Evolutionary conservation across 1,140 invertebrate species (phyloP).

Genomic region (Antheraea pernyi): DNA sequence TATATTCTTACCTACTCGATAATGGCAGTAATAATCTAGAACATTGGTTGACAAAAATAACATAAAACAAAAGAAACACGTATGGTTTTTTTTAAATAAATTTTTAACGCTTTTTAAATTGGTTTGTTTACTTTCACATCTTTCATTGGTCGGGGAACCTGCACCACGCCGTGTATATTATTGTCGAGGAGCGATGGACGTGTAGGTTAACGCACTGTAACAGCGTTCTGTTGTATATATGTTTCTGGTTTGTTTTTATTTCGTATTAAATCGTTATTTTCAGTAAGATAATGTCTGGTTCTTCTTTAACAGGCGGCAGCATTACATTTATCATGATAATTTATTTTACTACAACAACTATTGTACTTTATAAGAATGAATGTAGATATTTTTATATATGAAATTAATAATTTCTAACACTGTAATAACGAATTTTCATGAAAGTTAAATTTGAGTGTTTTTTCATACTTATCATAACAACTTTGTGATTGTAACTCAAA

Average conservation of each 20-base stretch:
- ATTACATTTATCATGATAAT: neutral
- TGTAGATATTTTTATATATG: no score
- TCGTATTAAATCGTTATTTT: constrained; percentile 14
- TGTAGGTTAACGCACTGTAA: constrained; percentile 52
- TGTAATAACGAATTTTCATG: no score
- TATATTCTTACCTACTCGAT: no score
- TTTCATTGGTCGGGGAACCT: constrained; percentile 43
- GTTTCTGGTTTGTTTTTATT: constrained; percentile 21
- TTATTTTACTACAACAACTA: neutral
- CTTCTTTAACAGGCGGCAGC: neutral
- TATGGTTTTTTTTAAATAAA: constrained; percentile 19
- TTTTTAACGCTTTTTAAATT: constrained; percentile 35
- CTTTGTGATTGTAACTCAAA: no score
- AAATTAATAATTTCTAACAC: no score
- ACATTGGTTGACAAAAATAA: no score
- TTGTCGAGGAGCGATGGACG: constrained; percentile 36
- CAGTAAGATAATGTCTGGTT: neutral
- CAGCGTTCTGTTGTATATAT: constrained; percentile 24
- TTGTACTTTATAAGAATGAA: no score
- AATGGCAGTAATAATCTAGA: no score
- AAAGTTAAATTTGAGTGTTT: no score
- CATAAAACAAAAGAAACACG: no score
- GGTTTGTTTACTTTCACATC: constrained; percentile 46
- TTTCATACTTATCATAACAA: no score
- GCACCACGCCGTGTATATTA: constrained; percentile 43